A percentile compares a stretch with the other conserved stretches of the same genome.
Evolutionary conservation across 1,140 invertebrate species (phyloP).

Genomic region (Rhyzopertha dominica): DNA sequence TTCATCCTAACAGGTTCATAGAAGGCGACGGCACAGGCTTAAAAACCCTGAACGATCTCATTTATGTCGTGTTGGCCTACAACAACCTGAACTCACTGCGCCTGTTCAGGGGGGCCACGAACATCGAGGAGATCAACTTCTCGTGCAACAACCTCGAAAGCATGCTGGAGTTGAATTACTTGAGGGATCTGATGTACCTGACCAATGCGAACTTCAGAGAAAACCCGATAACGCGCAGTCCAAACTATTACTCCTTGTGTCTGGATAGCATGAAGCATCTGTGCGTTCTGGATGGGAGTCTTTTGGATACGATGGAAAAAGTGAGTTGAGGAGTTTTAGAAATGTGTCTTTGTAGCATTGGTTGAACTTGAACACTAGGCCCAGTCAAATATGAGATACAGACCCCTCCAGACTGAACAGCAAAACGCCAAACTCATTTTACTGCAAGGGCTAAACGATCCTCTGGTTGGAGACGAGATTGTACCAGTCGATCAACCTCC

Average conservation of each 20-base stretch:
- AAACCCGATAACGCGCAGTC: conserved; percentile 23
- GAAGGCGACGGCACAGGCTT: conserved; percentile 12
- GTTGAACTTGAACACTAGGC: conserved; percentile 7
- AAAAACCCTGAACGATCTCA: conserved; percentile 21
- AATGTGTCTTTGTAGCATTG: conserved; percentile 10
- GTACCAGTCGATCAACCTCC: conserved; percentile 23
- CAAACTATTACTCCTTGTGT: conserved; percentile 24
- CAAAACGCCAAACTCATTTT: conserved; percentile 9
- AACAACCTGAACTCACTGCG: conserved; percentile 18
- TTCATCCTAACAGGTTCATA: conserved; percentile 7
- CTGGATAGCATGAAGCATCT: conserved; percentile 19
- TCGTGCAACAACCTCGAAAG: conserved; percentile 18
- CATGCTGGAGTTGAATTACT: conserved; percentile 26
- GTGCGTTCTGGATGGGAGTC: conserved; percentile 19
- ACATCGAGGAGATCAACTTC: conserved; percentile 20
- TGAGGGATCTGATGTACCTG: conserved; percentile 23
- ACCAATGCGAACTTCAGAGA: conserved; percentile 25
- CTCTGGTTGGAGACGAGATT: conserved; percentile 17
- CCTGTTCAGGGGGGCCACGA: conserved; percentile 17
- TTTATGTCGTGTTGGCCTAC: conserved; percentile 16
- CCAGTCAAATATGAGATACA: too few species aligned
- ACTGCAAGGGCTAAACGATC: conserved; percentile 17
- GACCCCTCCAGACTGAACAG: too few species aligned
- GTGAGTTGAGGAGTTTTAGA: not conserved
- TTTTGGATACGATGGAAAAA: conserved; percentile 18